Conservation (phyloP, 2,888 invertebrate species). For the Zygaena filipendulae region DNA sequence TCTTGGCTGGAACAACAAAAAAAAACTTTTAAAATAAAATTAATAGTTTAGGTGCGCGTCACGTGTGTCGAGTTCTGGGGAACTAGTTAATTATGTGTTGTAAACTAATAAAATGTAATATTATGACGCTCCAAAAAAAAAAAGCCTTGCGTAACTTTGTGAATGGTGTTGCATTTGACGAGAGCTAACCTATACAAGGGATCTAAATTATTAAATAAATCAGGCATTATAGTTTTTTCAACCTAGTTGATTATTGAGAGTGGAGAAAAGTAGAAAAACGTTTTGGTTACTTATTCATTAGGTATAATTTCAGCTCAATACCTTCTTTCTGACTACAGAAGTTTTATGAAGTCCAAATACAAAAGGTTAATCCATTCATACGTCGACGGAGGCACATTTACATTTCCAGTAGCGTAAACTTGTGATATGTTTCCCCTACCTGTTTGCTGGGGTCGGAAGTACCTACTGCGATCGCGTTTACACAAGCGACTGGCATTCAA, state of each 20-base stretch:
- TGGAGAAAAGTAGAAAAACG: too few relatives aligned
- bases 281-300: too few relatives aligned
- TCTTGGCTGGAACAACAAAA: slow-evolving; percentile 29
- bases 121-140: slow-evolving; percentile 26
- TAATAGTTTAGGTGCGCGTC: slow-evolving; percentile 27
- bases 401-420: slow-evolving; percentile 49
- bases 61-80: slow-evolving; percentile 45
- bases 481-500: too few relatives aligned
- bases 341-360: background rate
- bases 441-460: slow-evolving; percentile 53
- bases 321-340: too few relatives aligned
- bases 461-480: slow-evolving; percentile 27
- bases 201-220: too few relatives aligned
- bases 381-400: slow-evolving; percentile 30
- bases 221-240: too few relatives aligned
- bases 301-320: too few relatives aligned
- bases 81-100: slow-evolving; percentile 51
- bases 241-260: too few relatives aligned
- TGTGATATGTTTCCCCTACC: slow-evolving; percentile 52
- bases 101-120: slow-evolving; percentile 53
- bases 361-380: slow-evolving; percentile 23
- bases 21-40: slow-evolving; percentile 38
- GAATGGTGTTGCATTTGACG: too few relatives aligned
- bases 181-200: too few relatives aligned
- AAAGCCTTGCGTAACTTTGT: too few relatives aligned